Base-by-base conservation (phyloP, 2,113 vertebrate species). In the Haemorhous mexicanus region DNA sequence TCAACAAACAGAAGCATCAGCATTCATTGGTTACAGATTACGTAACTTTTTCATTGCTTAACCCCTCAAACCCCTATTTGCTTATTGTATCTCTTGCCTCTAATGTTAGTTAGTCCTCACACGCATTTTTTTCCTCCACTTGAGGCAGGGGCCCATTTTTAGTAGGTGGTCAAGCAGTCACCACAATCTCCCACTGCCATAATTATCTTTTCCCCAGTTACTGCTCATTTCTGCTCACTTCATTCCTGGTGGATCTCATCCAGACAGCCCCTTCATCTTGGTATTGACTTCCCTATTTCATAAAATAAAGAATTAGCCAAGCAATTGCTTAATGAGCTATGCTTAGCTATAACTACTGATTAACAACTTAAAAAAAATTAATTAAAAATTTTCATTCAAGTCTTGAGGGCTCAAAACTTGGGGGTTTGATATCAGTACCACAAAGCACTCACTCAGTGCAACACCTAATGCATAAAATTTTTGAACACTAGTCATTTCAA, bases 181-280 rank as follows among this genome's bases (percentile, higher is more conserved):
- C 22, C 0, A 0, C 46, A 18, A 41, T 62, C 41, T 68, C 53
- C 39, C 39, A 27, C 24, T 47, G 20, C n/a, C 10, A 3, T 67
- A 75, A 75, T 41, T 68, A 41, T 46, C 62, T 69, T 68, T 68
- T 14, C 17, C 24, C 11, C 47, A 55, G 39, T 68, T 68, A 27
- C 55, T 55, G 24, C n/a, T 76, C 41, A 23, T 24, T 47, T 69
- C n/a, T 49, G 11, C 41, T 62, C 30, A 19, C 21, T 35, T 55
- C 26, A 19, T 46, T 49, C 41, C 63, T 47, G 15, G 26, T 62
- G 47, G n/a, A 12, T 55, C 41, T 62, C 8, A 11, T 76, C 63
- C 47, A 83, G 15, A 41, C 17, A 76, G 24, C 41, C 17, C 35
- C 49, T 49, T 55, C 26, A 62, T 69, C 11, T 47, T 68, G n/a